A percentile compares a stretch with the other conserved stretches of the same genome.
phyloP scores from a whole-genome alignment of 35 echinoderm and acorn worm genomes.

The Patiria miniata region DNA sequence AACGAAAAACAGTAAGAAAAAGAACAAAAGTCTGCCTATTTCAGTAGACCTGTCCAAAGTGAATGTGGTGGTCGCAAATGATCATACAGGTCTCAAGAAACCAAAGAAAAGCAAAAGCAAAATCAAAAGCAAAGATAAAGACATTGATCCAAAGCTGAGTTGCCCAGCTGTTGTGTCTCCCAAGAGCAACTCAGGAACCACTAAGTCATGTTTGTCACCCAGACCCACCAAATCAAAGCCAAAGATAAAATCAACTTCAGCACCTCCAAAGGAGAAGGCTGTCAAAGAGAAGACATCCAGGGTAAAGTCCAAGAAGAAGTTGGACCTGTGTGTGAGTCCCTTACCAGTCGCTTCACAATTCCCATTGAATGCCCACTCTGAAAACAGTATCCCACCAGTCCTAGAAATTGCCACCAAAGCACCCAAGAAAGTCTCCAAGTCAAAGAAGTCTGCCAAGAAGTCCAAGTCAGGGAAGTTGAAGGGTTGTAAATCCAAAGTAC shows the following conservation, averaged over 20 bases:
- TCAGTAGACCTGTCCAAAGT: slow-evolving; percentile 17
- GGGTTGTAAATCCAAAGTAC: slow-evolving; percentile 10
- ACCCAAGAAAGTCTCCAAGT: background rate
- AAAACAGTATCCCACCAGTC: slow-evolving; percentile 9
- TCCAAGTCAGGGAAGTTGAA: slow-evolving; percentile 3
- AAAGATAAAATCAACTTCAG: slow-evolving; percentile 56
- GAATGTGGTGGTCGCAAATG: background rate
- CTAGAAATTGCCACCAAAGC: background rate
- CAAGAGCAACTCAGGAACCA: background rate
- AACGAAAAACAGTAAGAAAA: slow-evolving; percentile 42
- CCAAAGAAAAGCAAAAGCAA: slow-evolving; percentile 39
- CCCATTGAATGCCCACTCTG: background rate
- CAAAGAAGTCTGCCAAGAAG: slow-evolving; percentile 12
- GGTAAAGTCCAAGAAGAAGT: slow-evolving; percentile 19
- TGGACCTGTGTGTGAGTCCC: background rate
- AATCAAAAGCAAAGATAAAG: slow-evolving; percentile 34
- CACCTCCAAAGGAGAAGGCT: background rate
- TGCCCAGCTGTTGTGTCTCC: background rate
- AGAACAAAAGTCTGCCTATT: slow-evolving; percentile 36
- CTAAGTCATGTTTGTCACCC: slow-evolving; percentile 11
- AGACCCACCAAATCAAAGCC: slow-evolving; percentile 42
- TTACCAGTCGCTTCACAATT: background rate
- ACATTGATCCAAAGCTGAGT: slow-evolving; percentile 20
- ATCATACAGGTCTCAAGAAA: background rate
- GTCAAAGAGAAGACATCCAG: slow-evolving; percentile 2